Base-by-base conservation (phyloP, 2,888 invertebrate genomes). In the Zaprionus bogoriensis region DNA sequence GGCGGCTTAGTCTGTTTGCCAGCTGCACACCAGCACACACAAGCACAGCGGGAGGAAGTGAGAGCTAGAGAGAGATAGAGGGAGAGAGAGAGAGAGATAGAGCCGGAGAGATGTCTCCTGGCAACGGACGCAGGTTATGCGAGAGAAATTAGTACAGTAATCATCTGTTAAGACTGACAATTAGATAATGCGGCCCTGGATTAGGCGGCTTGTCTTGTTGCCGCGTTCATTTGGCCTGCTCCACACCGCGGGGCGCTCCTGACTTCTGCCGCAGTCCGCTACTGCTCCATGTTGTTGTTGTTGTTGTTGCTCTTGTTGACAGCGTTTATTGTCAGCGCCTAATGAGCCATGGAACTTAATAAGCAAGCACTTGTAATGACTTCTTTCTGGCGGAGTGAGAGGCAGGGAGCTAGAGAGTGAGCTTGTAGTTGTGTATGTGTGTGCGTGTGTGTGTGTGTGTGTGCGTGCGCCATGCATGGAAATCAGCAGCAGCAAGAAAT, bases 271-370 rank as follows among this genome's bases (percentile, higher is more conserved):
- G 12, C 14, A 20, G 1, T 10, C 17, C 17, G 14, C 36, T 27
- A 5, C 10, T 17, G 4, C 25, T 9, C 20, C 6, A 1, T 17
- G 6, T 19, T 9, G n/a, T 47, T 62, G n/a, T 32, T 38, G 25
- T 48, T 60, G 28, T 12, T 44, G 41, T 1, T 44, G 36, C 12
- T 50, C 48, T 14, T 41, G 65, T 17, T 66, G 80, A 69, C 80
- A 66, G 66, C 80, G 74, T 77, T 81, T 81, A 77, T 81, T 81
- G 81, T 77, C 72, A 68, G 77, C 77, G 83, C 80, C 86, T 85
- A 80, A 80, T 80, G 80, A 80, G 85, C 80, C 80, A 85, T 80
- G 80, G 80, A 85, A 85, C 80, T 85, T 80, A 80, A 80, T 80
- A 80, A 80, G 80, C 85, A 80, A 80, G 83, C 83, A 76, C 83